Evolutionary conservation across 2,888 invertebrate species (phyloP).

Genomic region (Tricholauxania praeusta): DNA sequence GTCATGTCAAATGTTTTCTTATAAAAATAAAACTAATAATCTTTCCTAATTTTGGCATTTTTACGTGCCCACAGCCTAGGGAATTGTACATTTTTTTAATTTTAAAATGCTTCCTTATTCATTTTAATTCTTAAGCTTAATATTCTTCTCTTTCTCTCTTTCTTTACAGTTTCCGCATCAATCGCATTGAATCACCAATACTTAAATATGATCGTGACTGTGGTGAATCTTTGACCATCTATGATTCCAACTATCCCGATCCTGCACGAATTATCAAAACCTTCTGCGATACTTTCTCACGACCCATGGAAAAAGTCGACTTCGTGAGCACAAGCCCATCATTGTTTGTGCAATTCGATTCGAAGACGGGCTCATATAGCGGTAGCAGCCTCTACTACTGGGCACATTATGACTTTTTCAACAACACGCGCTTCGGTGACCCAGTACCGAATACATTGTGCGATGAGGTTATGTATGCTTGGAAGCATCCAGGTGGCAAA

Average conservation of each 20-base stretch:
- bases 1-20: too few relatives aligned
- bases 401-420: constrained; percentile 95
- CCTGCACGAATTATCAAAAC: constrained; percentile 92
- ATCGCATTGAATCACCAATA: constrained; percentile 90
- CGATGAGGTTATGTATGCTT: constrained; percentile 89
- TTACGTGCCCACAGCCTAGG: too few relatives aligned
- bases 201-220: constrained; percentile 89
- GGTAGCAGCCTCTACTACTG: constrained; percentile 95
- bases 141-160: neutral
- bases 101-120: too few relatives aligned
- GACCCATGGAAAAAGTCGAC: constrained; percentile 93
- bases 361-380: constrained; percentile 92
- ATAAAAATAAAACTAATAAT: too few relatives aligned
- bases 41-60: too few relatives aligned
- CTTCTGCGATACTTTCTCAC: constrained; percentile 93
- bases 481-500: constrained; percentile 81
- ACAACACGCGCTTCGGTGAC: constrained; percentile 88
- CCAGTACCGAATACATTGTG: constrained; percentile 85
- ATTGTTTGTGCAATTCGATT: constrained; percentile 89
- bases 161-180: constrained; percentile 82
- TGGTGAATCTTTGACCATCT: constrained; percentile 89
- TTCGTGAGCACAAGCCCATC: constrained; percentile 91
- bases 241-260: constrained; percentile 89
- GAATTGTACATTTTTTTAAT: too few relatives aligned
- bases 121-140: too few relatives aligned